Base-by-base conservation (phyloP, 2,797 vertebrate genomes). In the Triplophysa yarkandensis region DNA sequence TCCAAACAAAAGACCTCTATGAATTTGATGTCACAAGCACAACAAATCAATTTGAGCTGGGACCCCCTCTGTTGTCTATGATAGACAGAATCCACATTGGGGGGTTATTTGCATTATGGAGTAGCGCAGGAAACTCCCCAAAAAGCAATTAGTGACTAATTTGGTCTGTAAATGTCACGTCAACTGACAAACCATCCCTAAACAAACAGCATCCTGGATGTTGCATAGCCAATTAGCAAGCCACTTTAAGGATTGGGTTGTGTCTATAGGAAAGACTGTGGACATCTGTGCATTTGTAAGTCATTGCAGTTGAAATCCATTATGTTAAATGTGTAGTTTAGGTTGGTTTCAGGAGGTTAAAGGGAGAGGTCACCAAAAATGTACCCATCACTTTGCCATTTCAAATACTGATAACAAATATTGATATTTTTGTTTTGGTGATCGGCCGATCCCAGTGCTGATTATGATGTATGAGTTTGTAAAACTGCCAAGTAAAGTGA, bases 171-270 rank as follows among this genome's bases (percentile, higher is more conserved):
- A 88, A 86, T 87, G 86, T 83, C 84, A 87, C 72, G 61, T 68
- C 77, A 86, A 86, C 87, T 87, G 85, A 89, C 86, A 78, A 70
- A 71, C 52, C 41, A 46, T 13, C 46, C n/a, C 11, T 0, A 6
- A 65, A 76, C 3, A 4, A 65, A 79, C 63, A 54, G 60, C 74
- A 21, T 66, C 62, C 77, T 72, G 62, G 10, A 10, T 77, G 77
- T 82, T 84, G 81, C 89, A 82, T 25, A 74, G 83, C 78, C 84
- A 86, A 86, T 87, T 89, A 89, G 88, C 86, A 77, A 74, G 79
- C 50, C 80, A 85, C 76, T 74, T 88, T 86, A 86, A 80, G 30
- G 76, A 36, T 62, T 6, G n/a, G 11, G 34, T 32, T 71, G 72
- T 78, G 76, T 84, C 83, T 84, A 81, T 50, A 21, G 83, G 81